These are phyloP conservation scores for Latheticus oryzae DNA, from an alignment of 2,888 invertebrate species.

Conservation along the genomic window DNA sequence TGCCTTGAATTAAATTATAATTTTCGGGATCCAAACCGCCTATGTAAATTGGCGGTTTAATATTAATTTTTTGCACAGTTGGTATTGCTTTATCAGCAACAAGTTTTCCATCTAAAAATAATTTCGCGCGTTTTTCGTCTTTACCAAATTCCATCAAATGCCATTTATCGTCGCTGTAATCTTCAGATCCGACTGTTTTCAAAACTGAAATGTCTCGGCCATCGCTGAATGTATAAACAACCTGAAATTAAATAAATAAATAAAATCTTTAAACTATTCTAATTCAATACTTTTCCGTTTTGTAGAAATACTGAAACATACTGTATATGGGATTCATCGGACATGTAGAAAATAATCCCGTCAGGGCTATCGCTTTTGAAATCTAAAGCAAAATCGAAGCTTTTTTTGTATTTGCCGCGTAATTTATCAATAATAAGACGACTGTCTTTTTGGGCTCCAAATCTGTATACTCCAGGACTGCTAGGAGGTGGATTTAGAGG, in stretches of 20 bases:
- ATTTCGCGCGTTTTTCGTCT: constrained; percentile 72
- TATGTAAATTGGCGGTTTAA: constrained; percentile 80
- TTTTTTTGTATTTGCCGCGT: constrained; percentile 71
- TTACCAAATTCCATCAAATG: constrained; percentile 79
- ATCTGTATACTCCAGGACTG: constrained; percentile 69
- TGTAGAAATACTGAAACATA: constrained; percentile 81
- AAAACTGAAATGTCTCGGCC: constrained; percentile 71
- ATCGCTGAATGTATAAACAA: constrained; percentile 79
- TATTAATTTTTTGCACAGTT: constrained; percentile 67
- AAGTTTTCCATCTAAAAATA: constrained; percentile 74
- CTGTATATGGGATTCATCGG: constrained; percentile 67
- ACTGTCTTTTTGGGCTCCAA: constrained; percentile 76
- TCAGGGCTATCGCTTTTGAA: constrained; percentile 81
- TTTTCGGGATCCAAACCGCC: constrained; percentile 78
- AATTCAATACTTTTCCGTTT: constrained; percentile 80
- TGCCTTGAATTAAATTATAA: constrained; percentile 62
- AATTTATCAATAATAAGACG: constrained; percentile 77
- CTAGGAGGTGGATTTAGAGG: constrained; percentile 68
- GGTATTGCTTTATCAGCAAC: constrained; percentile 62
- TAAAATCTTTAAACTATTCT: too few relatives aligned
- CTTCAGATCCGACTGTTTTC: constrained; percentile 66
- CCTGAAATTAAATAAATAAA: constrained; percentile 61
- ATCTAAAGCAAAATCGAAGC: constrained; percentile 80
- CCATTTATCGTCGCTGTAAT: constrained; percentile 82
- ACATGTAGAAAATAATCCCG: constrained; percentile 87